Percentiles rank a stretch among this genome's conserved stretches.
phyloP scores from a whole-genome alignment of 2,888 invertebrate genomes.

The Yponomeuta evonymella region DNA sequence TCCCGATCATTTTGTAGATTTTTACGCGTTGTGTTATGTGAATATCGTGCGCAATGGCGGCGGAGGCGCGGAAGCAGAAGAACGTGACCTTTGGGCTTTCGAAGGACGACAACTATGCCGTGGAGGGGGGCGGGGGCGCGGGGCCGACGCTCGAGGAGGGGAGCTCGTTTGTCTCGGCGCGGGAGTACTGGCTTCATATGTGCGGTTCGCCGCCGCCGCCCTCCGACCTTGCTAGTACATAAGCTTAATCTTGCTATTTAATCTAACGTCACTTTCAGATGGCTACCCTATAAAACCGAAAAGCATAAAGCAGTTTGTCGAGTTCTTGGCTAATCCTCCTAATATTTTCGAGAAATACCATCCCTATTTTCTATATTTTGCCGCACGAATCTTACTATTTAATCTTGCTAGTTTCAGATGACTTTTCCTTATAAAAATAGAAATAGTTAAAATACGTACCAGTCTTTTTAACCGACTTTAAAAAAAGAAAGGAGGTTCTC shows the following conservation, averaged over 20 bases:
- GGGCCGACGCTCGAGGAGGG: constrained; percentile 36
- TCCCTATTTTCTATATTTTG: too few species aligned
- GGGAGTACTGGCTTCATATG: constrained; percentile 58
- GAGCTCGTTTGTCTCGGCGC: constrained; percentile 43
- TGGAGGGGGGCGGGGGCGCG: constrained; percentile 32
- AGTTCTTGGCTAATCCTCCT: too few species aligned
- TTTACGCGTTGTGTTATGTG: neutral
- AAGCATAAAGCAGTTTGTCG: too few species aligned
- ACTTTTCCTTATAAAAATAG: too few species aligned
- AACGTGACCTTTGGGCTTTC: constrained; percentile 57
- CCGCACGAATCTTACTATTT: too few species aligned
- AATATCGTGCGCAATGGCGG: constrained; percentile 5
- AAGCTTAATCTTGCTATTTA: neutral
- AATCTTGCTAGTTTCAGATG: too few species aligned
- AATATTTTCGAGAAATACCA: too few species aligned
- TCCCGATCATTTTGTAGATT: neutral
- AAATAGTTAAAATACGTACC: too few species aligned
- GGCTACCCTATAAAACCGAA: too few species aligned
- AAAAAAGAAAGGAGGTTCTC: too few species aligned
- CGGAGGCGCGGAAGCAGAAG: constrained; percentile 38
- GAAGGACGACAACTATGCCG: constrained; percentile 51
- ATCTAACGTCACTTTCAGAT: too few species aligned
- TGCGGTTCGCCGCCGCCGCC: neutral
- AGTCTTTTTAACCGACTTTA: too few species aligned
- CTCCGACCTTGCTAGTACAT: neutral